Evolutionary conservation across 1,140 invertebrate genomes (phyloP).

Genomic region (Mylabris phalerata): DNA sequence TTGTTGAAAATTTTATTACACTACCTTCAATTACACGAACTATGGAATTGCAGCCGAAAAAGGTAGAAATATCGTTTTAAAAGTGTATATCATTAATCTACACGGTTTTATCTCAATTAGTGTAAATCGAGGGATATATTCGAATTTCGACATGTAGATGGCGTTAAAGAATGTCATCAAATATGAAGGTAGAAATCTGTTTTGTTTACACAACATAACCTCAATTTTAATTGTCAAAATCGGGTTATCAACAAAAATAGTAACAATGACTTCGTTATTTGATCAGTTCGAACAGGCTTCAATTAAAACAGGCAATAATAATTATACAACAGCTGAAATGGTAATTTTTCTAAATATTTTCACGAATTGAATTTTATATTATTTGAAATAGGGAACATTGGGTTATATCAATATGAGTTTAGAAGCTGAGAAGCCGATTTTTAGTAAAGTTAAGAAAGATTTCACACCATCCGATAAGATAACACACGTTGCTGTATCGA

Average conservation of each 20-base stretch:
- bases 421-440: slow-evolving; percentile 67
- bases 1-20: too few relatives aligned
- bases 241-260: background rate
- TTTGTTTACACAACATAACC: background rate
- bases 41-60: too few relatives aligned
- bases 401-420: slow-evolving; percentile 63
- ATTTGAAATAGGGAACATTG: slow-evolving; percentile 43
- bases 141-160: too few relatives aligned
- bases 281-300: slow-evolving; percentile 38
- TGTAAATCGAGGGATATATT: too few relatives aligned
- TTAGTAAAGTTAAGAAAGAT: slow-evolving; percentile 70
- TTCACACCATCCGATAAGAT: slow-evolving; percentile 69
- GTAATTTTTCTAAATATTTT: slow-evolving; percentile 18
- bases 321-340: slow-evolving; percentile 27
- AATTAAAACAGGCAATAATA: slow-evolving; percentile 25
- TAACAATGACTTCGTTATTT: slow-evolving; percentile 35
- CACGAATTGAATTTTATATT: slow-evolving; percentile 1
- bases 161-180: too few relatives aligned
- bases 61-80: too few relatives aligned
- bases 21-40: too few relatives aligned
- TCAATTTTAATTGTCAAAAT: background rate
- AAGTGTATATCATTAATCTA: too few relatives aligned
- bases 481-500: slow-evolving; percentile 72
- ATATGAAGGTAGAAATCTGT: too few relatives aligned
- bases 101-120: too few relatives aligned